Evolutionary conservation across 2,797 vertebrate species (phyloP).

Genomic region (Hoplostethus atlanticus): DNA sequence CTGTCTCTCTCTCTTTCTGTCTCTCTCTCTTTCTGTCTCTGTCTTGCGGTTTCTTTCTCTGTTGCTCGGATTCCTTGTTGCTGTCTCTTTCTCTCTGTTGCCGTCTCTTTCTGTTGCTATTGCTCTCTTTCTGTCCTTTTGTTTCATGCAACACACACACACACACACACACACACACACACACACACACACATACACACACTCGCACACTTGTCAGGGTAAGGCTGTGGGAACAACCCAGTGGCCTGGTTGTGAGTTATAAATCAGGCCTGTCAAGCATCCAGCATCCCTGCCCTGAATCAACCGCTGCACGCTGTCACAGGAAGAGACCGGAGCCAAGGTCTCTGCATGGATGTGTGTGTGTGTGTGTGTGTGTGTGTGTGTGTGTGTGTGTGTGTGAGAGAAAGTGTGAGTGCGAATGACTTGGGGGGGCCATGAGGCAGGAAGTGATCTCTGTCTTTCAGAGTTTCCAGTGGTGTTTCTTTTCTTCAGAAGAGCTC

Average conservation of each 20-base stretch:
- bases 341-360: not conserved
- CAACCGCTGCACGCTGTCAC: slow-evolving; percentile 36
- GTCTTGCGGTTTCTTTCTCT: not conserved
- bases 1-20: not conserved
- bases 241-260: slow-evolving; percentile 34
- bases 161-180: slow-evolving; percentile 2
- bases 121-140: slow-evolving; percentile 14
- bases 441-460: slow-evolving; percentile 51
- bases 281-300: slow-evolving; percentile 38
- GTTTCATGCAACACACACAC: slow-evolving; percentile 37
- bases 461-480: slow-evolving; percentile 17
- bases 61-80: not conserved
- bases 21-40: not conserved
- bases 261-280: slow-evolving; percentile 51
- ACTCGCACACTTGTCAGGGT: not conserved
- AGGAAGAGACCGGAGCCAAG: slow-evolving; percentile 21
- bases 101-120: not conserved
- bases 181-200: slow-evolving; percentile 4
- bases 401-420: not conserved
- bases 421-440: not conserved
- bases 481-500: slow-evolving; percentile 18
- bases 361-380: slow-evolving; percentile 26
- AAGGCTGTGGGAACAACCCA: slow-evolving; percentile 60
- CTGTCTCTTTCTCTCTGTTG: not conserved
- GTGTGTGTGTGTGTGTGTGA: slow-evolving; percentile 6